Conservation (phyloP, 2,888 invertebrate species). For the Chouioia cunea region DNA sequence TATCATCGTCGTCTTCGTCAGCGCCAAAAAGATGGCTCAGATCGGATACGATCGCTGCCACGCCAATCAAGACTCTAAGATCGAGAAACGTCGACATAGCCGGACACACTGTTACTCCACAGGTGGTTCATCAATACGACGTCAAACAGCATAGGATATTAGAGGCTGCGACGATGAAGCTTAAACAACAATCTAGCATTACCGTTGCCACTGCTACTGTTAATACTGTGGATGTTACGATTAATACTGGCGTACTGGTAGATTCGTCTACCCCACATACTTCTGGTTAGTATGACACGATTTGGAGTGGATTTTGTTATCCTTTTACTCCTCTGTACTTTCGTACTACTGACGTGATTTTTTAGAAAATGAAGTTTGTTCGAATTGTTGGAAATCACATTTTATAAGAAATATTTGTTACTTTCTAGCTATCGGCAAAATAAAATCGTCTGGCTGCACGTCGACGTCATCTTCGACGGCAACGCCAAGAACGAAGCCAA, state of each 20-base stretch:
- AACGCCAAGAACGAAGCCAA: conserved; percentile 45
- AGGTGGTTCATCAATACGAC: conserved; percentile 62
- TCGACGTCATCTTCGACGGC: conserved; percentile 34
- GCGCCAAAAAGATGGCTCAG: conserved; percentile 65
- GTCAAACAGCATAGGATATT: conserved; percentile 61
- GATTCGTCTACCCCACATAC: conserved; percentile 15
- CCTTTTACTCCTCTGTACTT: too few species aligned
- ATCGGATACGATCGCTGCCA: conserved; percentile 67
- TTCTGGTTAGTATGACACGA: conserved; percentile 25
- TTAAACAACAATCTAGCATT: conserved; percentile 51
- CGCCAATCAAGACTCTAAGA: conserved; percentile 65
- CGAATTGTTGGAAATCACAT: not conserved
- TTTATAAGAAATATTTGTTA: conserved; percentile 30
- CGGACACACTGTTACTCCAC: conserved; percentile 63
- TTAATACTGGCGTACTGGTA: not conserved
- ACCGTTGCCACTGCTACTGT: too few species aligned
- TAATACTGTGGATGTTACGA: not conserved
- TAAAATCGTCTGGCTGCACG: conserved; percentile 29
- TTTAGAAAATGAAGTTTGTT: too few species aligned
- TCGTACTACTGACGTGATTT: too few species aligned
- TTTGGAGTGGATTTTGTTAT: too few species aligned
- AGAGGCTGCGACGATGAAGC: conserved; percentile 54
- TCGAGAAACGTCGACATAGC: conserved; percentile 67
- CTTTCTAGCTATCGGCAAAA: conserved; percentile 37
- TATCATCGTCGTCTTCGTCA: conserved; percentile 19